Conservation (phyloP, 1,140 invertebrate genomes). For the Carposina sasakii region DNA sequence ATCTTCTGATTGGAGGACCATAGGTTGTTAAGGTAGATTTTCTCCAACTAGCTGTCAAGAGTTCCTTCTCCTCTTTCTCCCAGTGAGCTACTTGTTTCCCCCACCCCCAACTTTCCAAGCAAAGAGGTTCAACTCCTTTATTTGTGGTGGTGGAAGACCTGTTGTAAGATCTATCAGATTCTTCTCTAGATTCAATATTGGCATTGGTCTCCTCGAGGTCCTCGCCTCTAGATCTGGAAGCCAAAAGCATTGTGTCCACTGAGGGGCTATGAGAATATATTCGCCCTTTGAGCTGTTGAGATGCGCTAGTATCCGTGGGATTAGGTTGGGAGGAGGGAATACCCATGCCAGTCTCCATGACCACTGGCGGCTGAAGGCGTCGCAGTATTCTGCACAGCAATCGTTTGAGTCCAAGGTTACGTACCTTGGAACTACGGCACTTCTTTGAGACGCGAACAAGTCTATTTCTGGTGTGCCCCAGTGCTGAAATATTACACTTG, state of each 20-base stretch:
- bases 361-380: constrained; percentile 26
- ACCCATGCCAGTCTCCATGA: constrained; percentile 7
- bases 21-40: constrained; percentile 21
- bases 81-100: constrained; percentile 7
- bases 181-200: constrained; percentile 16
- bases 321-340: not conserved
- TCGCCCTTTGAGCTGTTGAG: not conserved
- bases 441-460: constrained; percentile 1
- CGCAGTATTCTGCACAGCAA: constrained; percentile 5
- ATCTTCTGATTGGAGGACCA: constrained; percentile 14
- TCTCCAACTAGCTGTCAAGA: constrained; percentile 16
- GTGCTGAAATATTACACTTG: constrained; percentile 20
- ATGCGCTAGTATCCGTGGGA: not conserved
- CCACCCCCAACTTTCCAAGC: constrained; percentile 21
- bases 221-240: constrained; percentile 19
- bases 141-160: constrained; percentile 11
- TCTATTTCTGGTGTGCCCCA: constrained; percentile 19
- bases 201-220: constrained; percentile 10
- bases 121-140: constrained; percentile 14
- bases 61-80: constrained; percentile 12
- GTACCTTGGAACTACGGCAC: not conserved
- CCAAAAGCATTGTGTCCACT: constrained; percentile 31
- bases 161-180: constrained; percentile 20
- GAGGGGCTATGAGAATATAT: constrained; percentile 21
- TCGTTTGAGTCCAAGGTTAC: constrained; percentile 7